A percentile compares a stretch with the other conserved stretches of the same genome.
These are phyloP conservation scores for Timema cristinae DNA, from an alignment of 2,888 invertebrate species.

Conservation along the genomic window DNA sequence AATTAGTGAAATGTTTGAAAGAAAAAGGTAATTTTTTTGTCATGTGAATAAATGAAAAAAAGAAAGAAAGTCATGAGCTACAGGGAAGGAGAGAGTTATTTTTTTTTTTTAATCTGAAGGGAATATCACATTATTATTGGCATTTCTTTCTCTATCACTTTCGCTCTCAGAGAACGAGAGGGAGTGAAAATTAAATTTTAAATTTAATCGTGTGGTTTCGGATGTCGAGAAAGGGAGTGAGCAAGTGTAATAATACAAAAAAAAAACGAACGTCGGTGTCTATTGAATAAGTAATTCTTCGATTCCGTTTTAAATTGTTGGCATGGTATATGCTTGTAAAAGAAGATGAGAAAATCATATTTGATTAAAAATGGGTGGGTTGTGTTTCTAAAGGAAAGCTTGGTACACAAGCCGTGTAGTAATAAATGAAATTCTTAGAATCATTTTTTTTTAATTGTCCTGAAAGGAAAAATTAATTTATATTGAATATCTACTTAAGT, in stretches of 20 bases:
- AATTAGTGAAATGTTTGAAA: conserved; percentile 18
- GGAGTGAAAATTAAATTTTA: conserved; percentile 30
- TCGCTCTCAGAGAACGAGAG: conserved; percentile 11
- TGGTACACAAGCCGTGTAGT: too few species aligned
- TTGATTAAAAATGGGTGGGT: too few species aligned
- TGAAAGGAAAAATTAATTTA: too few species aligned
- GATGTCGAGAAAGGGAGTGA: conserved; percentile 19
- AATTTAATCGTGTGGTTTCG: conserved; percentile 31
- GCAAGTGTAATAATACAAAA: conserved; percentile 21
- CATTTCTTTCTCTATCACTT: conserved; percentile 26
- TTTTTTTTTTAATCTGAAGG: conserved; percentile 18
- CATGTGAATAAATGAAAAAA: conserved; percentile 1
- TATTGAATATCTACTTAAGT: too few species aligned
- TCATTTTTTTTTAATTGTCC: too few species aligned
- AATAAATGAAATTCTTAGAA: too few species aligned
- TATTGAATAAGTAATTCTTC: conserved; percentile 25
- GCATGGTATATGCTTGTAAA: too few species aligned
- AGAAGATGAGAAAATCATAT: too few species aligned
- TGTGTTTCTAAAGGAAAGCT: too few species aligned
- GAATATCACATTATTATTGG: conserved; percentile 26
- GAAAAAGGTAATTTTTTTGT: conserved; percentile 12
- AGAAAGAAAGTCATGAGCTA: conserved; percentile 15
- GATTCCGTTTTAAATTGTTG: conserved; percentile 16
- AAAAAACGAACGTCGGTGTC: conserved; percentile 21
- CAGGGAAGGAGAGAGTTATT: background rate